Percentiles rank a stretch among this genome's conserved stretches.
phyloP scores from a whole-genome alignment of 2,113 vertebrate genomes.

The Microtus pennsylvanicus region DNA sequence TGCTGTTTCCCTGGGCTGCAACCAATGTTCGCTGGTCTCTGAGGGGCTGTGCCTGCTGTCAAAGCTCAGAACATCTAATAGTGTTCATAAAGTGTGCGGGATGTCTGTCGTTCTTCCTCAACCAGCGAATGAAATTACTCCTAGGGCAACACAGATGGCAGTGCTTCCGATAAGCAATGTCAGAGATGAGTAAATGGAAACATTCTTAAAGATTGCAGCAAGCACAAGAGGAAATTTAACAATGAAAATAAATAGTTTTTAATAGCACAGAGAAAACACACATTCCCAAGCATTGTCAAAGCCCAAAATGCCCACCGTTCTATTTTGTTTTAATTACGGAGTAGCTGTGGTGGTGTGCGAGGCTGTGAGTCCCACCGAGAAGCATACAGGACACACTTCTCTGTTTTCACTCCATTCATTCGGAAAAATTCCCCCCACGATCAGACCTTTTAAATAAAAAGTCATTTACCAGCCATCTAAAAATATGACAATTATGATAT shows the following conservation, averaged over 20 bases:
- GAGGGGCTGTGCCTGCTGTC: not conserved
- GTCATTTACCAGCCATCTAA: not conserved
- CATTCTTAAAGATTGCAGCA: not conserved
- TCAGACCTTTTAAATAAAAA: not conserved
- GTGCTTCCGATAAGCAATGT: not conserved
- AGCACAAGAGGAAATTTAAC: not conserved
- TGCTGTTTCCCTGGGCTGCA: slow-evolving; percentile 54
- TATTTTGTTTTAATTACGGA: not conserved
- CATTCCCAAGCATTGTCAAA: not conserved
- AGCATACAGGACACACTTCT: not conserved
- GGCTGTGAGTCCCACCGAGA: not conserved
- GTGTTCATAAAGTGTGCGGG: not conserved
- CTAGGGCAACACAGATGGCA: not conserved
- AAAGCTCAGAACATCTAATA: not conserved
- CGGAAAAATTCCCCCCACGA: slow-evolving; percentile 8
- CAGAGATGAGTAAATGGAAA: not conserved
- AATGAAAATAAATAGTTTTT: not conserved
- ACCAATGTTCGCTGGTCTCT: not conserved
- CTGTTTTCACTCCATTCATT: slow-evolving; percentile 12
- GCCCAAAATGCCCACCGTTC: not conserved
- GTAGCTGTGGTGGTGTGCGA: not conserved
- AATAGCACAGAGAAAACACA: not conserved
- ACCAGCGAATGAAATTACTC: not conserved
- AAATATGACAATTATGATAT: not conserved
- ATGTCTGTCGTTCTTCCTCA: not conserved